Base-by-base conservation (phyloP, 2,888 invertebrate genomes). In the Shargacucullia verbasci region DNA sequence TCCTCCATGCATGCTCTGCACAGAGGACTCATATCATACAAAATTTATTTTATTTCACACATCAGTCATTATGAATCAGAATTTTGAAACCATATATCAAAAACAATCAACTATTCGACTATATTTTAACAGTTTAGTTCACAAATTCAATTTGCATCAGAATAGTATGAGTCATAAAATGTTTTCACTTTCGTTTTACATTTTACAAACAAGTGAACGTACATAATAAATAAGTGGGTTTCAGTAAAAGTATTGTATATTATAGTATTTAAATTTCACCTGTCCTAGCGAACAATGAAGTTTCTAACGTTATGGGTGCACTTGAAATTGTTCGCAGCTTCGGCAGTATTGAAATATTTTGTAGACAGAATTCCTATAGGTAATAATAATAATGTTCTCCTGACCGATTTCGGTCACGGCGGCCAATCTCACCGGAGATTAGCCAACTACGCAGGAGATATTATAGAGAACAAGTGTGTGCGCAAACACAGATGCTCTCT, bases 191-290 rank as follows among this genome's bases (percentile, higher is more conserved):
- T 73, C 72, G 46, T 41, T 71, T 59, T 50, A 46, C 13, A 60
- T 61, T 40, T 52, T 46, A 61, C 73, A 20, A 52, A 37, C 53
- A 48, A 45, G 50, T 68, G 56, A 55, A 56, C 59, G 50, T 47
- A 15, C 48, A 53, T n/a, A 20, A 20, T 20, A 59, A 66, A 68
- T 76, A 49, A 58, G 60, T 69, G 35, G 60, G 54, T 68, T 68
- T 61, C 56, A 50, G 68, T 49, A 66, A 59, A 75, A 68, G 57
- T 71, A 66, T 60, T 60, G 48, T 44, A 52, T 60, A 68, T 61
- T 70, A 58, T 54, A 53, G 50, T 73, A 66, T 73, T 70, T 66
- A 73, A 73, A 70, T 73, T 70, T 73, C 74, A 73, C 73, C 53
- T 45, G 74, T 70, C 61, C 46, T 59, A 27, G 59, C 14, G 25